phyloP scores from a whole-genome alignment of 2,113 vertebrate genomes.

The Austrofundulus limnaeus region DNA sequence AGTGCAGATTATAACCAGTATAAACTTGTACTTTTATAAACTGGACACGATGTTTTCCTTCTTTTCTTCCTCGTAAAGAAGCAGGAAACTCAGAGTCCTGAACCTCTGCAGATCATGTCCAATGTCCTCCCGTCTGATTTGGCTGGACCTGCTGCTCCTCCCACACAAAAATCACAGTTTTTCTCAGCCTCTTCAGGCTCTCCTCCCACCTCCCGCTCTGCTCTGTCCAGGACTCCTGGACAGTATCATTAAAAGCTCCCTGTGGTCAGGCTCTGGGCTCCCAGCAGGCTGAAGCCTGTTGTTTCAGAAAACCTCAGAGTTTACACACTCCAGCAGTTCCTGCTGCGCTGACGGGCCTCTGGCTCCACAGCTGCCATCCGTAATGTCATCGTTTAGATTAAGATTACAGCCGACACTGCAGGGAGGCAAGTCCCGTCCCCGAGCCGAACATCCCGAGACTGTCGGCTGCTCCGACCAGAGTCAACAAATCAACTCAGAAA shows the following conservation, averaged over 20 bases:
- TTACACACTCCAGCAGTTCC: conserved; percentile 44
- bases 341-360: conserved; percentile 31
- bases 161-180: neutral
- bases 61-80: neutral
- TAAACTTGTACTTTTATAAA: too few species aligned
- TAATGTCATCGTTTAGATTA: conserved; percentile 20
- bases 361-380: conserved; percentile 25
- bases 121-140: neutral
- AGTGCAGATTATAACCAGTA: too few species aligned
- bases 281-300: conserved; percentile 43
- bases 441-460: neutral
- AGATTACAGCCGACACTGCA: conserved; percentile 6
- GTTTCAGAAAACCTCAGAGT: conserved; percentile 54
- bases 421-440: neutral
- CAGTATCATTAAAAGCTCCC: conserved; percentile 55
- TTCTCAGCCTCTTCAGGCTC: conserved; percentile 9
- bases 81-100: neutral
- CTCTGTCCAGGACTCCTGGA: conserved; percentile 33
- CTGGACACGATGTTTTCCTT: neutral
- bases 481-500: neutral
- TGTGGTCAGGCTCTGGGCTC: conserved; percentile 45
- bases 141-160: conserved; percentile 3
- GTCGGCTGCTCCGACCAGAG: neutral
- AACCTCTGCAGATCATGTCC: neutral
- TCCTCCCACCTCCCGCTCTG: neutral